Conservation (phyloP, 2,113 vertebrate species). For the Chaetodon auriga region DNA sequence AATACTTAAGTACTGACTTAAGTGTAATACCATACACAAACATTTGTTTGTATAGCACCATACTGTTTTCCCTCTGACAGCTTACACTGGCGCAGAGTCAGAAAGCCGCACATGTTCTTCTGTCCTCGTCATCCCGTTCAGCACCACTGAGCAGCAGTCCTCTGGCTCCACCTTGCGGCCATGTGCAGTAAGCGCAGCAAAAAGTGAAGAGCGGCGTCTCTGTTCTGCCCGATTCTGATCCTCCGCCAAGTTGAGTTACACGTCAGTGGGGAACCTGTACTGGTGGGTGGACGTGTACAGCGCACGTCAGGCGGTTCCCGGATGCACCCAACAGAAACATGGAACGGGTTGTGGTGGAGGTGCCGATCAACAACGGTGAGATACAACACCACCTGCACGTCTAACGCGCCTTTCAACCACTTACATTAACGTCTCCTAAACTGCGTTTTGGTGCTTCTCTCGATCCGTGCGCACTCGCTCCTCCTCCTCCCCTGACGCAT, state of each 20-base stretch:
- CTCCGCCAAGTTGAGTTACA: constrained; percentile 82
- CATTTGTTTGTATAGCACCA: too few species aligned
- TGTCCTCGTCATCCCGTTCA: too few species aligned
- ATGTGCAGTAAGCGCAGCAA: background rate
- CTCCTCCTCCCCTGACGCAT: constrained; percentile 52
- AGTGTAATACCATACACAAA: too few species aligned
- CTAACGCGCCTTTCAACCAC: constrained; percentile 27
- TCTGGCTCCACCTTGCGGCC: constrained; percentile 63
- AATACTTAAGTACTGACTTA: too few species aligned
- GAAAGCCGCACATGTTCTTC: too few species aligned
- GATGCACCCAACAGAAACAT: constrained; percentile 76
- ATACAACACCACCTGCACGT: constrained; percentile 48
- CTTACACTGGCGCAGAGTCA: too few species aligned
- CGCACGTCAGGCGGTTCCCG: constrained; percentile 81
- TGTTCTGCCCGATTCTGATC: constrained; percentile 52
- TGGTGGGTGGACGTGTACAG: constrained; percentile 84
- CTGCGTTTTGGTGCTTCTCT: constrained; percentile 8
- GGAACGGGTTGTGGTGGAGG: constrained; percentile 80
- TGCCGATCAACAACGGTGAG: constrained; percentile 82
- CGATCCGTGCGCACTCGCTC: constrained; percentile 22
- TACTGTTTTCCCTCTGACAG: too few species aligned
- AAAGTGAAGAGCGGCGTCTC: constrained; percentile 5
- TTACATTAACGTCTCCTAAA: constrained; percentile 10
- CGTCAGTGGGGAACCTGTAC: constrained; percentile 84
- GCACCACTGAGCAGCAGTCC: background rate